Conservation (phyloP, 1,140 invertebrate genomes). For the Andrena cerasifolii region DNA sequence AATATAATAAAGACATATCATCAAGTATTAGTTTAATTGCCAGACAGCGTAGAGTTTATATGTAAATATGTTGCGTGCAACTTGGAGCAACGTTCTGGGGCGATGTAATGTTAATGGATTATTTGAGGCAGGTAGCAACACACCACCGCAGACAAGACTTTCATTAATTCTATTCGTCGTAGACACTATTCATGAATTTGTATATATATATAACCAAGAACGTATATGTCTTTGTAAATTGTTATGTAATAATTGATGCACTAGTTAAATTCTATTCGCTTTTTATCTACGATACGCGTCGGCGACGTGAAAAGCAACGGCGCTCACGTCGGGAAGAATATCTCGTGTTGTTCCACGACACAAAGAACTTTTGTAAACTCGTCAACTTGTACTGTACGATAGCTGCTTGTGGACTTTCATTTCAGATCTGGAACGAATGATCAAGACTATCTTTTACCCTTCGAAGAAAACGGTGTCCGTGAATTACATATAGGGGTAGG, state of each 20-base stretch:
- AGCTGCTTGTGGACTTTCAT: slow-evolving; percentile 20
- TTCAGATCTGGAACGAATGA: slow-evolving; percentile 1
- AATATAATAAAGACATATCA: slow-evolving; percentile 82
- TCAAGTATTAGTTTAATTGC: slow-evolving; percentile 81
- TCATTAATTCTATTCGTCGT: slow-evolving; percentile 53
- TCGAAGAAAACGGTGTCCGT: background rate
- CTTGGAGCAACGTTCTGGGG: slow-evolving; percentile 63
- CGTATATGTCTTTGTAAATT: slow-evolving; percentile 75
- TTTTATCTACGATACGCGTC: slow-evolving; percentile 37
- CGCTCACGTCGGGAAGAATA: background rate
- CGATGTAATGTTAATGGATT: slow-evolving; percentile 53
- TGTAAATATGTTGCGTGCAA: slow-evolving; percentile 78
- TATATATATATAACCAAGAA: slow-evolving; percentile 60
- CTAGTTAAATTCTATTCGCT: slow-evolving; percentile 64
- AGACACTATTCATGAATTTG: slow-evolving; percentile 38
- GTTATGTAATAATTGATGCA: slow-evolving; percentile 68
- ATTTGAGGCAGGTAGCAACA: slow-evolving; percentile 24
- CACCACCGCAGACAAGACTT: slow-evolving; percentile 29
- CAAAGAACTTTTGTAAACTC: slow-evolving; percentile 39
- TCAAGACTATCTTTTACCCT: background rate
- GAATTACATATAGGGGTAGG: slow-evolving; percentile 10
- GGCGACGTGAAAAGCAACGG: background rate
- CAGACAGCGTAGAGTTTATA: slow-evolving; percentile 80
- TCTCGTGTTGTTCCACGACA: slow-evolving; percentile 35
- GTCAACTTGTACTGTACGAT: slow-evolving; percentile 24